Base-by-base conservation (phyloP, 2,113 vertebrate genomes). In the Anhinga rufa region DNA sequence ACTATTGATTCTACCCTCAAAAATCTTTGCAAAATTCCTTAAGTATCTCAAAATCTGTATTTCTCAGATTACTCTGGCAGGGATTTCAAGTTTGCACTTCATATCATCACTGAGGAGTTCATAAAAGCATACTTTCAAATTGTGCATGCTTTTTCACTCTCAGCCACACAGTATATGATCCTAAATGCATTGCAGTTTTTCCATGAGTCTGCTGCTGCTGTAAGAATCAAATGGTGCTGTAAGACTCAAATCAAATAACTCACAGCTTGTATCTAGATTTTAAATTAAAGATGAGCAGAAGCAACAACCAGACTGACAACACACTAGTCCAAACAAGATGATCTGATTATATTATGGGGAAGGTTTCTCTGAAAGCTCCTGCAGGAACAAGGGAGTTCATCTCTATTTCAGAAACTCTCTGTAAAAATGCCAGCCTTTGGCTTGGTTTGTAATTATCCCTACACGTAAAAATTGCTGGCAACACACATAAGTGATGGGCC, bases 31-130 rank as follows among this genome's bases (percentile, higher is more conserved):
- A 81, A 88, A 88, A 94, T 95, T 76, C 91, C 65, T 57, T 24
- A 80, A 85, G 32, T 46, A 46, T 82, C 93, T 92, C 64, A 93
- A 94, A 96, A 86, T 78, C 20, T 72, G 48, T 62, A 82, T 79
- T 95, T 87, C 85, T 79, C 54, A 62, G 52, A 83, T 36, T 70
- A 10, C 31, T 70, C 87, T 87, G 82, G 82, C 72, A 94, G 28
- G 29, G 72, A 74, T 68, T 94, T 93, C 69, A 80, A 71, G 42
- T 92, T 82, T 88, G 25, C 8, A 1, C 40, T 92, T 79, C 36
- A 1, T 68, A 79, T 71, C 46, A 44, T 46, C 64, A 44, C 58
- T 54, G 69, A 79, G 55, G 44, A 85, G 49, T 80, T 76, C 62
- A 88, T 92, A 82, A 95, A 78, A 75, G 26, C 79, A 84, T n/a